Evolutionary conservation across 2,113 vertebrate species (phyloP).

Genomic region (Dasyprocta punctata): DNA sequence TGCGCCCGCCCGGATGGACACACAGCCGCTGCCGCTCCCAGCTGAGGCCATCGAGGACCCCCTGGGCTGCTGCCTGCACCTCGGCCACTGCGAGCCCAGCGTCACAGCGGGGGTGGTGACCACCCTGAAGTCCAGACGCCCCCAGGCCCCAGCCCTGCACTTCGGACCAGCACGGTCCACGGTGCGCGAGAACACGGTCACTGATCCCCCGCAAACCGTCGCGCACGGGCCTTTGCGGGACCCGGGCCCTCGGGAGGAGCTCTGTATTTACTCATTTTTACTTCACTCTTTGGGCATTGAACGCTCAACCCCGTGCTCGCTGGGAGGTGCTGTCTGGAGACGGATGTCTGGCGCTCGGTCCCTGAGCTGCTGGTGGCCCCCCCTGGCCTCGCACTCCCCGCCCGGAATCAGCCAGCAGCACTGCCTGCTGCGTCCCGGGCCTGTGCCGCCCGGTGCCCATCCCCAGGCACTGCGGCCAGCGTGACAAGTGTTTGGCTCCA

Average conservation of each 20-base stretch:
- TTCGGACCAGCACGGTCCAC: too few relatives aligned
- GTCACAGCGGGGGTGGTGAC: not conserved
- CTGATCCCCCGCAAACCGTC: too few relatives aligned
- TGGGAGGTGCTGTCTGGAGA: slow-evolving; percentile 39
- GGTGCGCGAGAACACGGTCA: too few relatives aligned
- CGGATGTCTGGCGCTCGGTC: slow-evolving; percentile 61
- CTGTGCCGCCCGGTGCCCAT: not conserved
- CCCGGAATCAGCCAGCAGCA: not conserved
- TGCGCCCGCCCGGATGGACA: not conserved
- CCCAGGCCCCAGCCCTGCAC: not conserved
- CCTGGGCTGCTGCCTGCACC: not conserved
- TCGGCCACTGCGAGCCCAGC: not conserved
- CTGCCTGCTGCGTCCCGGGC: not conserved
- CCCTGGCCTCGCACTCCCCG: not conserved
- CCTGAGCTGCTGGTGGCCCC: not conserved
- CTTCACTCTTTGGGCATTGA: too few relatives aligned
- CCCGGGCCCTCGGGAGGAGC: too few relatives aligned
- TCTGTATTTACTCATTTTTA: too few relatives aligned
- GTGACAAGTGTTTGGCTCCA: not conserved
- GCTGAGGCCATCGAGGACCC: not conserved
- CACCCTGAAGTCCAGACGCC: not conserved
- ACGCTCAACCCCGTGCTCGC: too few relatives aligned
- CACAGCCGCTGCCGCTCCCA: not conserved
- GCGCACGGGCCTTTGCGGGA: too few relatives aligned
- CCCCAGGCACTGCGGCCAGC: not conserved